Conservation (phyloP, 2,113 vertebrate genomes). For the Hystrix brachyura region DNA sequence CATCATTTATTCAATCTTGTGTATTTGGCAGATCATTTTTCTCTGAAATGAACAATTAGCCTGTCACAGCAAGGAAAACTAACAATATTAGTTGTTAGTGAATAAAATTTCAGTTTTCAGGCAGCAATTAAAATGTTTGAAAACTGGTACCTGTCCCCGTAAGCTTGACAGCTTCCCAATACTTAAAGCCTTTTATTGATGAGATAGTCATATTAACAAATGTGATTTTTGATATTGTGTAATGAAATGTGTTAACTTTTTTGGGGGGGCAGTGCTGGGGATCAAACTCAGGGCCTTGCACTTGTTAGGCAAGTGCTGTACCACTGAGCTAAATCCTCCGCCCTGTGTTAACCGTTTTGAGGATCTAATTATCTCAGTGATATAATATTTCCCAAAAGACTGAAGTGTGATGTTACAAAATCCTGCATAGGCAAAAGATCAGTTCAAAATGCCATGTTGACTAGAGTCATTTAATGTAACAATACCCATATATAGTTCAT, state of each 20-base stretch:
- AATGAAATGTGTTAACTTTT: background rate
- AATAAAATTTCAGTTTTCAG: slow-evolving; percentile 46
- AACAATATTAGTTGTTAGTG: slow-evolving; percentile 3
- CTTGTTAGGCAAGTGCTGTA: too few relatives aligned
- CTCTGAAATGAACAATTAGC: background rate
- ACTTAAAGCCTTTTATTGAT: slow-evolving; percentile 33
- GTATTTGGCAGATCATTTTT: background rate
- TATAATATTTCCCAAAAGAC: slow-evolving; percentile 1
- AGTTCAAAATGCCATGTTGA: background rate
- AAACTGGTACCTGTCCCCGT: background rate
- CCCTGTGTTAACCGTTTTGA: background rate
- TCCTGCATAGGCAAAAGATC: slow-evolving; percentile 22
- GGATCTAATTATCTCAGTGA: slow-evolving; percentile 24
- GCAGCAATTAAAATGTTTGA: slow-evolving; percentile 26
- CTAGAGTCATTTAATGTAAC: slow-evolving; percentile 5
- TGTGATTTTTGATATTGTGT: slow-evolving; percentile 16
- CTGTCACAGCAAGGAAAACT: slow-evolving; percentile 5
- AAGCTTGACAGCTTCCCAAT: slow-evolving; percentile 1
- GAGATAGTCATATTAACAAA: slow-evolving; percentile 45
- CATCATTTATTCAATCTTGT: slow-evolving; percentile 20
- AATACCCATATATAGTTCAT: background rate
- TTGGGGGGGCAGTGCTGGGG: too few relatives aligned
- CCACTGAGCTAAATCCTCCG: too few relatives aligned
- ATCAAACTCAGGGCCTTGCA: too few relatives aligned
- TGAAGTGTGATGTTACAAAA: background rate